Evolutionary conservation across 2,113 vertebrate genomes (phyloP).

Genomic region (Gorsachius goisagi): DNA sequence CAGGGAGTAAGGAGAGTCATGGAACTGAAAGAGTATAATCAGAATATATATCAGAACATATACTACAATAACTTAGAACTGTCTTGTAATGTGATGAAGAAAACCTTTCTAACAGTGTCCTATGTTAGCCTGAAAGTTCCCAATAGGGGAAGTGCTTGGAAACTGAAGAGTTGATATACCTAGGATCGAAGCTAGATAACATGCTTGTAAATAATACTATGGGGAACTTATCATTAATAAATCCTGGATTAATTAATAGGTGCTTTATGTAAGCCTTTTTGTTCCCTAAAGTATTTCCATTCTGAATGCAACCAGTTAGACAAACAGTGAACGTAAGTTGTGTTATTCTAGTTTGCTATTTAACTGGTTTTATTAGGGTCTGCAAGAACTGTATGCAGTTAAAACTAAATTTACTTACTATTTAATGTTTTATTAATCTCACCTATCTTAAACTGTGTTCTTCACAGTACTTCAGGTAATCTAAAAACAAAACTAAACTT

Average conservation of each 20-base stretch:
- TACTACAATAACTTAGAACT: neutral
- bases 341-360: neutral
- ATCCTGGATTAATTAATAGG: neutral
- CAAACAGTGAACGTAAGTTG: neutral
- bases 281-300: neutral
- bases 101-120: neutral
- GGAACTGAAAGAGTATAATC: neutral
- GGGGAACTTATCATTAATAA: neutral
- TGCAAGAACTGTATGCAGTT: neutral
- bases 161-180: neutral
- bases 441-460: neutral
- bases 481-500: neutral
- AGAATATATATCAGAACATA: neutral
- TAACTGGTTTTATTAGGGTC: neutral
- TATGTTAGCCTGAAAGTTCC: neutral
- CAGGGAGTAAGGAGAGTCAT: neutral
- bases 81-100: neutral
- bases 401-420: neutral
- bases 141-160: neutral
- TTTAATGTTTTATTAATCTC: neutral
- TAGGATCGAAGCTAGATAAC: neutral
- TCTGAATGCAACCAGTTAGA: neutral
- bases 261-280: neutral
- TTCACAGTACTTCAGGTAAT: neutral
- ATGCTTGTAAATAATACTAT: neutral